Evolutionary conservation across 2,113 vertebrate species (phyloP).

Genomic region (Crotalus viridis): DNA sequence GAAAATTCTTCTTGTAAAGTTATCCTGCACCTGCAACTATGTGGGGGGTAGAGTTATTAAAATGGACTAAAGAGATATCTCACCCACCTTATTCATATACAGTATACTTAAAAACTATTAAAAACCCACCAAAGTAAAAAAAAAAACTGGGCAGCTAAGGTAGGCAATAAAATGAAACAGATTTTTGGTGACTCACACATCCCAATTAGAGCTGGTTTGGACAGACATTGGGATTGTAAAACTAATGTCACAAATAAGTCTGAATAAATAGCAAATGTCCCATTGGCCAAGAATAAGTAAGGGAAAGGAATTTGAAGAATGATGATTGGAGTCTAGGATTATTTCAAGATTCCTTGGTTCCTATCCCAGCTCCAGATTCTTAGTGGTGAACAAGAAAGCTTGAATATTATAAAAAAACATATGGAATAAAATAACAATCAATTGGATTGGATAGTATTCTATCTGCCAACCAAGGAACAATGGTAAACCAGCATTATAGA

Average conservation of each 20-base stretch:
- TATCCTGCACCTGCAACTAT: not conserved
- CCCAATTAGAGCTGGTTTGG: not conserved
- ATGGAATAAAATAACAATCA: not conserved
- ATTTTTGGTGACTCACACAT: not conserved
- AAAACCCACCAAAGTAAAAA: not conserved
- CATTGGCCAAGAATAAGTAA: not conserved
- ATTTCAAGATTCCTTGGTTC: not conserved
- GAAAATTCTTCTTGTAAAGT: not conserved
- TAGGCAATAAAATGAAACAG: not conserved
- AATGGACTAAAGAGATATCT: too few species aligned
- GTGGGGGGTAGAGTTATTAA: too few species aligned
- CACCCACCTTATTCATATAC: too few species aligned
- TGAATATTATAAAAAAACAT: not conserved
- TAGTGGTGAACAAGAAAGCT: not conserved
- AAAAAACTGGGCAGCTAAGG: not conserved
- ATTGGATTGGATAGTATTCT: not conserved
- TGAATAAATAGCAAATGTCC: not conserved
- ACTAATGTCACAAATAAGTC: not conserved
- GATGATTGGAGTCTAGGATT: not conserved
- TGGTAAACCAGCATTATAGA: not conserved
- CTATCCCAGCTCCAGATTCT: not conserved
- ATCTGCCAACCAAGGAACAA: not conserved
- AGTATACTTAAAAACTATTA: not conserved
- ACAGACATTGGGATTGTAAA: not conserved
- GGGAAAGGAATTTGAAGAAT: not conserved